These are phyloP conservation scores for Orthosia cruda DNA, from an alignment of 2,888 invertebrate genomes.

Conservation along the genomic window DNA sequence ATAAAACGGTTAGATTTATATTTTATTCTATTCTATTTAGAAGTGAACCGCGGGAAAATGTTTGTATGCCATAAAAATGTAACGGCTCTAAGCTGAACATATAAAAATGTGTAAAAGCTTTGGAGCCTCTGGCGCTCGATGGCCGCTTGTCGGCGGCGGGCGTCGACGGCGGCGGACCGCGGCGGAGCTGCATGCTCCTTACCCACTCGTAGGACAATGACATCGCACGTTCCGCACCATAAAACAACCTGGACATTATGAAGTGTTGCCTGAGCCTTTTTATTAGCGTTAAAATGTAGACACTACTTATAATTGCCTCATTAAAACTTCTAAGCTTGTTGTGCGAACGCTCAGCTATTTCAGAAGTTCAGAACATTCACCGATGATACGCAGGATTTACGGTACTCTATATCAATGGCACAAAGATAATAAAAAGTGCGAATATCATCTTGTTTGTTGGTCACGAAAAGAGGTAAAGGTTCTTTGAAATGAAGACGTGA, in stretches of 20 bases:
- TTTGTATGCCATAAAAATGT: conserved; percentile 63
- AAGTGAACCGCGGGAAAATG: conserved; percentile 62
- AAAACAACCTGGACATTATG: conserved; percentile 89
- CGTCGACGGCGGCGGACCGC: conserved; percentile 66
- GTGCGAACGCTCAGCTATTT: conserved; percentile 78
- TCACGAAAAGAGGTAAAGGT: conserved; percentile 83
- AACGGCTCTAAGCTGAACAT: conserved; percentile 63
- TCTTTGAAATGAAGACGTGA: conserved; percentile 64
- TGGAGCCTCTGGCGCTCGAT: conserved; percentile 61
- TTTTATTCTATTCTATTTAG: conserved; percentile 51
- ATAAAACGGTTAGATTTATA: conserved; percentile 54
- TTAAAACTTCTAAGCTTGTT: conserved; percentile 80
- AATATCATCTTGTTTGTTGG: conserved; percentile 73
- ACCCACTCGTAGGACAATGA: conserved; percentile 89
- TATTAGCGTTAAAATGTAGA: conserved; percentile 82
- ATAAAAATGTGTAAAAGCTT: conserved; percentile 65
- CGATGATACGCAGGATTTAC: conserved; percentile 56
- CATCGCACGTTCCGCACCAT: conserved; percentile 91
- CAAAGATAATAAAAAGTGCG: conserved; percentile 66
- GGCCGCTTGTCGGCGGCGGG: conserved; percentile 68
- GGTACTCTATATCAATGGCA: conserved; percentile 64
- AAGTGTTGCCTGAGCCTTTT: conserved; percentile 81
- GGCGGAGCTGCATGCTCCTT: conserved; percentile 77
- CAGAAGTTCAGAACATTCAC: conserved; percentile 70
- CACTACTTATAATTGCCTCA: conserved; percentile 81